These are phyloP conservation scores for Etia nguti DNA, from an alignment of 2,113 vertebrate genomes.

Conservation along the genomic window DNA sequence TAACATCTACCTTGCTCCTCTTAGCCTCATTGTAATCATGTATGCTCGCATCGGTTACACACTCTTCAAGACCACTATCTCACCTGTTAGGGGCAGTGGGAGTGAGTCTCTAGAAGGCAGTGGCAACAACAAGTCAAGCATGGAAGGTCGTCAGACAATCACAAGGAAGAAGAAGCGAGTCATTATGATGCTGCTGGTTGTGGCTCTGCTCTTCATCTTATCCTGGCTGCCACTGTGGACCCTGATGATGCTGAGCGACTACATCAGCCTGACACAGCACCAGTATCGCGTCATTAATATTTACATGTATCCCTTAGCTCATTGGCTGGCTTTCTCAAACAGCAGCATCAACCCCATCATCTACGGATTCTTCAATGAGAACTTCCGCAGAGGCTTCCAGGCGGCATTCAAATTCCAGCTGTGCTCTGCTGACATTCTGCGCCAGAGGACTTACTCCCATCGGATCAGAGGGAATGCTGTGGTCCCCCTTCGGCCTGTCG, in stretches of 20 bases:
- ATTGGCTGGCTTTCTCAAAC: slow-evolving; percentile 92
- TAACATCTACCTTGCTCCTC: slow-evolving; percentile 86
- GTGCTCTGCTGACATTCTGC: slow-evolving; percentile 56
- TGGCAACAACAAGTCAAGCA: slow-evolving; percentile 5
- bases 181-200: slow-evolving; percentile 82
- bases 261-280: slow-evolving; percentile 72
- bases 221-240: slow-evolving; percentile 95
- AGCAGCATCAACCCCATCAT: slow-evolving; percentile 90
- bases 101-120: not conserved
- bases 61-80: slow-evolving; percentile 70
- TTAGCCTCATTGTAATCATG: slow-evolving; percentile 83
- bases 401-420: slow-evolving; percentile 79
- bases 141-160: slow-evolving; percentile 54
- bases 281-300: slow-evolving; percentile 81
- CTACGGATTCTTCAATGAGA: slow-evolving; percentile 89
- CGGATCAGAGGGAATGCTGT: slow-evolving; percentile 60
- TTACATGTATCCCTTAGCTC: slow-evolving; percentile 86
- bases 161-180: slow-evolving; percentile 81
- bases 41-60: slow-evolving; percentile 80
- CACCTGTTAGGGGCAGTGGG: not conserved
- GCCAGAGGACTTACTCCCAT: slow-evolving; percentile 54
- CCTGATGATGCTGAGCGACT: slow-evolving; percentile 90
- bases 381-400: slow-evolving; percentile 83
- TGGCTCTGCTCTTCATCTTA: slow-evolving; percentile 84
- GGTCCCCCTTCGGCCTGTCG: slow-evolving; percentile 35